Evolutionary conservation across 1,140 invertebrate genomes (phyloP).

Genomic region (Panagrolaimus sp.): DNA sequence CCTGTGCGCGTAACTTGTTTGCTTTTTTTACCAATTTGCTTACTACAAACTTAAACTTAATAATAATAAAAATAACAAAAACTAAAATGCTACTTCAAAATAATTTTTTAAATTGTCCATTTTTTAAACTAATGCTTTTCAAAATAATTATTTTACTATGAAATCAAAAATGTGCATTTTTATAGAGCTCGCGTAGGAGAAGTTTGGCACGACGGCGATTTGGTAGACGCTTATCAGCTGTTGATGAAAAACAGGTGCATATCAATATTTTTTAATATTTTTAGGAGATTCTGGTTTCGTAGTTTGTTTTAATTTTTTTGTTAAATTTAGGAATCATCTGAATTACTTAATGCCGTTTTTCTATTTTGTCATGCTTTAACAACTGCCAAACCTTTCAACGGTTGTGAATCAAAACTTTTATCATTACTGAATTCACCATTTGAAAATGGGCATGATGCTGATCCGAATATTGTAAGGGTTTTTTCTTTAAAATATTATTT

Average conservation of each 20-base stretch:
- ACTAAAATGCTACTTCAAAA: not conserved
- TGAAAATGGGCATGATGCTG: constrained; percentile 10
- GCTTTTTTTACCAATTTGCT: too few species aligned
- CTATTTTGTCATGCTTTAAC: constrained; percentile 9
- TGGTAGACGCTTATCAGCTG: not conserved
- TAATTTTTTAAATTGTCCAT: not conserved
- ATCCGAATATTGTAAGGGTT: constrained; percentile 4
- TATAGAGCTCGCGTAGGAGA: constrained; percentile 14
- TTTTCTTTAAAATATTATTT: too few species aligned
- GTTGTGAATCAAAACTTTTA: constrained; percentile 2
- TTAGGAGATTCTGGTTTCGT: too few species aligned
- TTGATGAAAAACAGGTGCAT: constrained; percentile 11
- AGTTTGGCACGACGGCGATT: constrained; percentile 12
- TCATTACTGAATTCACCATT: not conserved
- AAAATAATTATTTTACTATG: not conserved
- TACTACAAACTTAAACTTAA: too few species aligned
- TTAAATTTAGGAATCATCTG: not conserved
- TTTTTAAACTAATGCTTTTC: not conserved
- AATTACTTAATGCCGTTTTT: not conserved
- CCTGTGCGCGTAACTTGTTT: too few species aligned
- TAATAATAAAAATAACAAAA: not conserved
- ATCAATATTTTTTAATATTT: not conserved
- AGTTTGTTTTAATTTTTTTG: not conserved
- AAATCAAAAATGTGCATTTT: constrained; percentile 2
- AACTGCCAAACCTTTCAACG: not conserved